Evolutionary conservation across 1,140 invertebrate genomes (phyloP), one percentile per base, ranked within the genome.

Genomic region (Sesamia nonagrioides): DNA sequence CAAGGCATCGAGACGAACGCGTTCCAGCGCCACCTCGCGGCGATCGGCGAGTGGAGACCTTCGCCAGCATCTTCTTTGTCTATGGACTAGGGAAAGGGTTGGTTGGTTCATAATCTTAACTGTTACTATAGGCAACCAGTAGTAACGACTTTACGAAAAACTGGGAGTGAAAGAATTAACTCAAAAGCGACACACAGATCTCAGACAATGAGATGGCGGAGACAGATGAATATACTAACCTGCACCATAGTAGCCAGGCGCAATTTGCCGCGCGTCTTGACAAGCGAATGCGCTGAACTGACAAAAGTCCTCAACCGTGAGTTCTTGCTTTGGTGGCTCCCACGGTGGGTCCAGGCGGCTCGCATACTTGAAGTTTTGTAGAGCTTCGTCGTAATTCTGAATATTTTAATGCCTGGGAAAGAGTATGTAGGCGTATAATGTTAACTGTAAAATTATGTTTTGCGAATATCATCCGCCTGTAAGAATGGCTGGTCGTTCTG

Each of bases 361-460:
- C 7, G 97, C 97, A 86, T 95, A 94, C 42, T 96, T 89, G 83
- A 98, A 98, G 48, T 96, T 97, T 78, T 97, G 95, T 48, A 98
- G 87, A 3, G 97, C 97, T 86, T 96, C 91, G 79, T 96, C 91
- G 92, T 97, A 98, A 95, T 93, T 98, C 98, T 94, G 98, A 97
- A 92, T 98, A 98, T 92, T 97, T 97, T 66, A 97, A 95, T 7
- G 96, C 96, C 97, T 98, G 88, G 61, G 90, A 93, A 63, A n/a
- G n/a, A n/a, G n/a, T n/a, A n/a, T n/a, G n/a, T n/a, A n/a, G n/a
- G n/a, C n/a, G n/a, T n/a, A n/a, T n/a, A n/a, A n/a, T n/a, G n/a
- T n/a, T n/a, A n/a, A n/a, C n/a, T n/a, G n/a, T n/a, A n/a, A n/a
- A n/a, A n/a, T n/a, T n/a, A n/a, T n/a, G n/a, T n/a, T n/a, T n/a